Percentiles rank a stretch among this genome's conserved stretches.
These are phyloP conservation scores for Actinopyga echinites DNA, from an alignment of 53 echinoderm and acorn worm species.

Conservation along the genomic window DNA sequence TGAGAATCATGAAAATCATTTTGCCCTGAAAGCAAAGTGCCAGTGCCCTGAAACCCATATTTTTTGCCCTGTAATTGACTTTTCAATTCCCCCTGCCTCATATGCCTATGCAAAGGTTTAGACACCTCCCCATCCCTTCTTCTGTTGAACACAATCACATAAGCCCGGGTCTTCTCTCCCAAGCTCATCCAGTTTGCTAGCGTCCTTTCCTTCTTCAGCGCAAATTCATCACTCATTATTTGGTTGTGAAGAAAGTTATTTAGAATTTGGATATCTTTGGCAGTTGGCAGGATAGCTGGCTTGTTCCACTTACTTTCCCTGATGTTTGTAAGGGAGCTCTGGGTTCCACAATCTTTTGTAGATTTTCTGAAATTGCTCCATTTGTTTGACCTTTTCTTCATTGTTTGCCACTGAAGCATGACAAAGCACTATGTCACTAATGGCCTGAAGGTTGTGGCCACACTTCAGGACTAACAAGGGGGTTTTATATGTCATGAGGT, in stretches of 20 bases:
- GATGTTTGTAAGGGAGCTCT: neutral
- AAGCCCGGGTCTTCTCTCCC: neutral
- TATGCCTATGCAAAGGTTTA: neutral
- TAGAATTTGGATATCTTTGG: neutral
- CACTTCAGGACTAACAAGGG: slow-evolving; percentile 6
- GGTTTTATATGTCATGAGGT: neutral
- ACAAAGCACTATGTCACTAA: slow-evolving; percentile 17
- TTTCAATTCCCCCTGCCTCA: too few species aligned
- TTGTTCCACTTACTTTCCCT: neutral
- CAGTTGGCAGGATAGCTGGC: neutral
- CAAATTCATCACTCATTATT: too few species aligned
- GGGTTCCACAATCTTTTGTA: slow-evolving; percentile 24
- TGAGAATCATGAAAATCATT: too few species aligned
- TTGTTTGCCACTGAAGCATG: neutral
- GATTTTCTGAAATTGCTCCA: slow-evolving; percentile 24
- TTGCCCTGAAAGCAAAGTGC: too few species aligned
- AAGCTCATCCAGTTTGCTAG: neutral
- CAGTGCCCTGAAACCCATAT: too few species aligned
- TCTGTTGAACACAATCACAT: slow-evolving; percentile 12
- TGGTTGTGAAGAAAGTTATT: neutral
- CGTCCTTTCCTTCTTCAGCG: neutral
- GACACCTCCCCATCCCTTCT: slow-evolving; percentile 24
- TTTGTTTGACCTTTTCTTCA: neutral
- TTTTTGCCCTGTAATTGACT: too few species aligned
- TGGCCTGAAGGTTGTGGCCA: neutral